Evolutionary conservation across 2,797 vertebrate species (phyloP), one percentile per base, ranked within the genome.

Genomic region (Danio choprae): DNA sequence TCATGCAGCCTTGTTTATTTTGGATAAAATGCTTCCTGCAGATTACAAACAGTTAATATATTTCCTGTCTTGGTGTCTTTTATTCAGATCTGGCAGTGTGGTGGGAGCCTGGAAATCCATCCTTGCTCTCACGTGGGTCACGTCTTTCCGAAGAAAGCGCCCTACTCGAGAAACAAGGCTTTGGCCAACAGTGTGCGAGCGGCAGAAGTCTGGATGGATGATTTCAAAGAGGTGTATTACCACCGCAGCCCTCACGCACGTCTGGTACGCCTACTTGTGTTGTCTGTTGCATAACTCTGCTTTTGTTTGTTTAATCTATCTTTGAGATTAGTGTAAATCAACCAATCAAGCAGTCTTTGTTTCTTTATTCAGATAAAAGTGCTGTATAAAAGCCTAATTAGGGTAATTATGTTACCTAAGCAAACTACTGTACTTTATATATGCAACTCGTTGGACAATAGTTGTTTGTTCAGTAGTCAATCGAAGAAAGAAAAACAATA

Each of bases 41-140:
- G n/a, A 40, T 53, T n/a, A 40, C 1, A 0, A 29, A 38, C 11
- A 1, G 15, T 10, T 69, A 13, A 73, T 71, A 4, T 43, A 1
- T 20, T 15, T 71, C 50, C 36, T 40, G 16, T 41, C 51, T 71
- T 73, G 41, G 22, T 51, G 29, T 15, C 10, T 40, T 44, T 63
- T 63, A 56, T 60, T 53, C 87, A 98, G 97, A 98, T 97, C 87
- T 99, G 97, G 97, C 97, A 98, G 85, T 98, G 98, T 70, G 97
- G 97, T 43, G 97, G 97, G 83, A 96, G 90, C 83, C 93, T 99
- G 88, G 97, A 99, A 90, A 89, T 96, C 84, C 97, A 98, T 88
- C 97, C 98, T 0, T 99, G 98, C 89, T 99, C 95, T 22, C 95
- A 96, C 0, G 95, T 96, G 6, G 96, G 96, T 59, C 96, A 96